A percentile compares a stretch with the other conserved stretches of the same genome.
phyloP scores from a whole-genome alignment of 2,113 vertebrate species.

The Eulemur rufifrons region DNA sequence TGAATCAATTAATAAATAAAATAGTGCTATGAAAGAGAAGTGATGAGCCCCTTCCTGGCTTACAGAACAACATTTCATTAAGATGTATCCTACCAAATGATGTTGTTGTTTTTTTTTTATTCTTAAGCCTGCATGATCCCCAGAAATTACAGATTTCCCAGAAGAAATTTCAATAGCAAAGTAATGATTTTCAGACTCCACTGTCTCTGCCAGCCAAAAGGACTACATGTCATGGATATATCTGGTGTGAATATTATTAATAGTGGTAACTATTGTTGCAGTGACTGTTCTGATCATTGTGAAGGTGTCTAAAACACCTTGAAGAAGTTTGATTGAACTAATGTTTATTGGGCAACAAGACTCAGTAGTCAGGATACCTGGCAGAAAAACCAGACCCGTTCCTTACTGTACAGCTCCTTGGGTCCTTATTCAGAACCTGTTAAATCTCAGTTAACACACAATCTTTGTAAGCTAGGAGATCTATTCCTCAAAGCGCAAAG shows the following conservation, averaged over 20 bases:
- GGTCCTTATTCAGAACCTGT: not conserved
- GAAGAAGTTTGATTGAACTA: not conserved
- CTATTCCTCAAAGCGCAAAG: not conserved
- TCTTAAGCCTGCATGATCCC: not conserved
- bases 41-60: not conserved
- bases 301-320: not conserved
- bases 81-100: not conserved
- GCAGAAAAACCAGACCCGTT: not conserved
- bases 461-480: not conserved
- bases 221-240: not conserved
- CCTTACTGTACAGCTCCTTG: not conserved
- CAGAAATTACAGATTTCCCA: not conserved
- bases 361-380: not conserved
- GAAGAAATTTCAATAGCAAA: constrained; percentile 18
- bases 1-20: not conserved
- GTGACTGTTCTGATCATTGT: not conserved
- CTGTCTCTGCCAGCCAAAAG: not conserved
- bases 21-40: not conserved
- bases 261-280: not conserved
- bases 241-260: not conserved
- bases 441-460: not conserved
- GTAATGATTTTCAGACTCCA: not conserved
- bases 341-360: not conserved
- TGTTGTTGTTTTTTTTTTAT: not conserved
- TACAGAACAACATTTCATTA: not conserved